A percentile compares a stretch with the other conserved stretches of the same genome.
phyloP scores from a whole-genome alignment of 2,113 vertebrate species.

The Alligator sinensis region DNA sequence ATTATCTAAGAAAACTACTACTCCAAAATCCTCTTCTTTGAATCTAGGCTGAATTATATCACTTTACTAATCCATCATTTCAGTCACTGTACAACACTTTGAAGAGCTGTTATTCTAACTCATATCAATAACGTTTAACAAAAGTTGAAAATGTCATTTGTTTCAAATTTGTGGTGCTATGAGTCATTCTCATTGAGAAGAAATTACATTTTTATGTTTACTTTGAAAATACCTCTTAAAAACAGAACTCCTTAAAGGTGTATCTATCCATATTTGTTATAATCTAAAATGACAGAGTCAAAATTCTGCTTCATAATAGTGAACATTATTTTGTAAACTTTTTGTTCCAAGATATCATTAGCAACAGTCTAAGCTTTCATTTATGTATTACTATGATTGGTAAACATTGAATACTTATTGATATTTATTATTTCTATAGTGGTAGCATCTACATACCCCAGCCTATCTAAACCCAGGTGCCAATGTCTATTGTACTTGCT shows the following conservation, averaged over 20 bases:
- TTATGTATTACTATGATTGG: background rate
- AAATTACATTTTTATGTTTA: background rate
- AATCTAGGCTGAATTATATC: constrained; percentile 9
- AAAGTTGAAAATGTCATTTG: background rate
- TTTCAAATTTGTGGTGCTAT: background rate
- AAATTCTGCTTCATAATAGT: background rate
- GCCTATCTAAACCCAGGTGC: background rate
- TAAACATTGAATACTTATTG: background rate
- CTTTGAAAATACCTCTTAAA: background rate
- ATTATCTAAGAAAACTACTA: constrained; percentile 28
- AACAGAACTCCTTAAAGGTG: background rate
- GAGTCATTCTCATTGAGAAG: constrained; percentile 7
- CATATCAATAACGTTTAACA: background rate
- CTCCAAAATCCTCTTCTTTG: background rate
- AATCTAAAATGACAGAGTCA: background rate
- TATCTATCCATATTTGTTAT: background rate
- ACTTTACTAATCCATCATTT: constrained; percentile 8
- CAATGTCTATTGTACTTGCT: background rate
- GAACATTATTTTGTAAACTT: background rate
- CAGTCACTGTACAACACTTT: background rate
- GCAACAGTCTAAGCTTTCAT: background rate
- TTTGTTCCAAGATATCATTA: background rate
- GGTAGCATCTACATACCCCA: background rate
- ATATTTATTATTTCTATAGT: background rate
- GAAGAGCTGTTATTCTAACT: background rate